Base-by-base conservation (phyloP, 2,888 invertebrate genomes). In the Scrobipalpa costella region DNA sequence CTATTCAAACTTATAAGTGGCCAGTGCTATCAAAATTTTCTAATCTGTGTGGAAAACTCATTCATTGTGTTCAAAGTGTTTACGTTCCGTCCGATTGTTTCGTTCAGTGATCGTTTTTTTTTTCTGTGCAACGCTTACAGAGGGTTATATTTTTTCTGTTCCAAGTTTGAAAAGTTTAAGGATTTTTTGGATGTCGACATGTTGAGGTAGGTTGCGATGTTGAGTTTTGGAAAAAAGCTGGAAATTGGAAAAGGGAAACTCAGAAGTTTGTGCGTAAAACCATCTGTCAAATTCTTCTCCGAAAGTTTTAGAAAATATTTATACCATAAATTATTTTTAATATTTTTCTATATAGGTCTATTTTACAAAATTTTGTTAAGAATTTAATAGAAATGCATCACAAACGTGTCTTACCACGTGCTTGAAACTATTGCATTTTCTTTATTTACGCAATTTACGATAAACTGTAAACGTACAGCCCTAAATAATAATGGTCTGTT, bases 1-100 rank as follows among this genome's bases (percentile, higher is more conserved):
- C n/a, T 44, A 27, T 11, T 50, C 21, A 21, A 52, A 52, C 50
- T 52, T 11, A 21, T 21, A 21, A 52, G 50, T 52, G 50, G 13
- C 21, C 50, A 21, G 21, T 55, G 11, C 6, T 34, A 15, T n/a
- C n/a, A 55, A 55, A n/a, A 5, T 52, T 21, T 55, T 17, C n/a
- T 55, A 34, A 33, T 55, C 55, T 34, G 55, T 55, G 40, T 33
- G 17, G 17, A 36, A 38, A 38, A 27, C 17, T 36, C 15, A 15
- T 21, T 73, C 76, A 79, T 81, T 81, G 81, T 81, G 73, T 77
- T 67, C 69, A 68, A 44, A 74, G 82, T 85, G 85, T 83, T 83
- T 84, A 83, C 80, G 75, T 79, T 79, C 70, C 71, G 68, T 15
- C 15, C 55, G 7, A 55, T 55, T 55, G 55, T 55, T 55, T 34